Evolutionary conservation across 2,113 vertebrate genomes (phyloP).

Genomic region (Engraulis encrasicolus): DNA sequence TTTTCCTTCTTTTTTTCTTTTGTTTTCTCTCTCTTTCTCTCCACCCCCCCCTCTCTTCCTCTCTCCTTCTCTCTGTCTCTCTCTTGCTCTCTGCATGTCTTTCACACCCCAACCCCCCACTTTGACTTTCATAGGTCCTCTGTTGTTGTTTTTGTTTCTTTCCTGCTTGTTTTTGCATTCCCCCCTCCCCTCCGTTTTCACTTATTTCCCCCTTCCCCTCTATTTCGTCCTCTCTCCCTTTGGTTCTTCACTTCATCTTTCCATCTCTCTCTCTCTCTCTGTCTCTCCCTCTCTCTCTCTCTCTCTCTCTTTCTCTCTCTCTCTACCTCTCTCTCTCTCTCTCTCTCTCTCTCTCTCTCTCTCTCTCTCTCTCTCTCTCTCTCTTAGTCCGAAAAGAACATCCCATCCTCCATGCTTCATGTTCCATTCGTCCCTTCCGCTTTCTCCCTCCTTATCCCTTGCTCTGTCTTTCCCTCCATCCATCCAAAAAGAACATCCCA

Average conservation of each 20-base stretch:
- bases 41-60: not conserved
- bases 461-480: no score
- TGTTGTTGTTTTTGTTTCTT: not conserved
- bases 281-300: not conserved
- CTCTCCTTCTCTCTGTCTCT: not conserved
- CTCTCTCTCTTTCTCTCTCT: not conserved
- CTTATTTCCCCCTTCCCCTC: not conserved
- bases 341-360: not conserved
- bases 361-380: not conserved
- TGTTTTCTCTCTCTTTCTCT: not conserved
- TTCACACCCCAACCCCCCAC: no score
- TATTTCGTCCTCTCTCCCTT: not conserved
- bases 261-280: not conserved
- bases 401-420: no score
- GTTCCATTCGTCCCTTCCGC: no score
- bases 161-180: not conserved
- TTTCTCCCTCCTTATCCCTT: no score
- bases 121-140: not conserved
- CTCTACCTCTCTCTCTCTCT: not conserved
- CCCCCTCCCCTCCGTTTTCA: not conserved
- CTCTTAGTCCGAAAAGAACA: not conserved
- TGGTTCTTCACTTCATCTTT: not conserved
- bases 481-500: no score
- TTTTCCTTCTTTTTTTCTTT: not conserved
- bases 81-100: not conserved